Evolutionary conservation across 92 coral and sea anemone genomes (phyloP), one percentile per base, ranked within the genome.

Genomic region (Virgularia gustaviana): DNA sequence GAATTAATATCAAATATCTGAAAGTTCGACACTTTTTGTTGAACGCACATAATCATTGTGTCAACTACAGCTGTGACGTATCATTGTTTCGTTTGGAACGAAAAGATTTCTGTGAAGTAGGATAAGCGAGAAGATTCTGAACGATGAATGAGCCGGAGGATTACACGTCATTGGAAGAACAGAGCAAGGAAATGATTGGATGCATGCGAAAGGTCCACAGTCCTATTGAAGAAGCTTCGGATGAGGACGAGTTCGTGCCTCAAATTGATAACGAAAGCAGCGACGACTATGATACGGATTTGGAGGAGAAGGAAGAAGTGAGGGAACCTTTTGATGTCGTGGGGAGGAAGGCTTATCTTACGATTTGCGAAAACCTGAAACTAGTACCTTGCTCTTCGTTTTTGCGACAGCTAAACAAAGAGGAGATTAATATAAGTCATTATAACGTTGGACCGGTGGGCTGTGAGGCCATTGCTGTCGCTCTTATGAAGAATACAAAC

Each of bases 381-480:
- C 77, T 92, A 28, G 79, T 90, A 2, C 96, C 96, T 0, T 92
- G 98, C 43, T 79, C 98, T 7, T 86, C 96, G 12, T 89, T 91
- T 51, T 71, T 92, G 3, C 79, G 85, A 34, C 96, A 90, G 54
- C 49, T 92, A n/a, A 77, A 83, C 57, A 78, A 75, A 45, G 65
- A 89, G 12, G 96, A 89, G 37, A 81, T 92, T 57, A 57, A 77
- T 31, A 51, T 92, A 8, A 86, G 86, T 38, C 89, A 89, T 49
- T 92, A 92, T 63, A 92, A 80, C 37, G 75, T 92, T 4, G 98
- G 96, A 1, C 86, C 98, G 1, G 43, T 81, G 11, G 98, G 98
- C 6, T 88, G 90, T 11, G 98, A 92, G 36, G 98, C 98, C 7
- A 80, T 92, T 10, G 91, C 98, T 0, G 92, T 92, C 1, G 96